phyloP scores from a whole-genome alignment of 2,888 invertebrate species.

The Hecatera dysodea region DNA sequence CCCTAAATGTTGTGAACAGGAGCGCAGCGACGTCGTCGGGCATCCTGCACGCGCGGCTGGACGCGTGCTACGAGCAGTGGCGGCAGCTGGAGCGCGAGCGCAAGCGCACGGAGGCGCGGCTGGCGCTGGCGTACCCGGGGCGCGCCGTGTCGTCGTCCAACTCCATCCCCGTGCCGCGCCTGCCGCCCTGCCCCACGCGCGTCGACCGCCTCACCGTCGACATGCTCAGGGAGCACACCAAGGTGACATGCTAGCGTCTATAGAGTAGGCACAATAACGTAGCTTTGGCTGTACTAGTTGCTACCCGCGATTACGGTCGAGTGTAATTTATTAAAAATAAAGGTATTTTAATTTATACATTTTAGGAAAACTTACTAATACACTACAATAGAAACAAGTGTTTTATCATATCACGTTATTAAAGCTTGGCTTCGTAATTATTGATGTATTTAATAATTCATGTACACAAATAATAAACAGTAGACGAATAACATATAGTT shows the following conservation, averaged over 20 bases:
- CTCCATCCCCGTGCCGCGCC: constrained; percentile 94
- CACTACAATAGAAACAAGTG: too few relatives aligned
- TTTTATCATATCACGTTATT: too few relatives aligned
- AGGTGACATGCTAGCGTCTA: constrained; percentile 80
- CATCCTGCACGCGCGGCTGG: constrained; percentile 93
- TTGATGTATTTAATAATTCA: too few relatives aligned
- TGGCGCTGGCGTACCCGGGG: constrained; percentile 95
- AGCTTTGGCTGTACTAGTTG: too few relatives aligned
- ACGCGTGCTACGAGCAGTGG: constrained; percentile 95
- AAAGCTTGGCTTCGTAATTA: too few relatives aligned
- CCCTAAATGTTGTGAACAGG: constrained; percentile 76
- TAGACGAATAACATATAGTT: too few relatives aligned
- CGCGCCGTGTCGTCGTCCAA: constrained; percentile 95
- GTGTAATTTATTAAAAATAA: too few relatives aligned
- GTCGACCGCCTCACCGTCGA: constrained; percentile 95
- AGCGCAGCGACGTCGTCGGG: constrained; percentile 88
- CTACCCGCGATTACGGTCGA: too few relatives aligned
- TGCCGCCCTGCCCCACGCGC: constrained; percentile 94
- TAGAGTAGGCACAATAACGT: too few relatives aligned
- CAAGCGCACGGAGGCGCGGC: constrained; percentile 94
- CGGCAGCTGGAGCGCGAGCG: constrained; percentile 94
- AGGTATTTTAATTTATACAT: too few relatives aligned
- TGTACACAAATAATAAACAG: too few relatives aligned
- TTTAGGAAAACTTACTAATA: too few relatives aligned
- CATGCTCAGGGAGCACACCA: constrained; percentile 94